These are phyloP conservation scores for Euleptes europaea DNA, from an alignment of 2,113 vertebrate genomes.

Conservation along the genomic window DNA sequence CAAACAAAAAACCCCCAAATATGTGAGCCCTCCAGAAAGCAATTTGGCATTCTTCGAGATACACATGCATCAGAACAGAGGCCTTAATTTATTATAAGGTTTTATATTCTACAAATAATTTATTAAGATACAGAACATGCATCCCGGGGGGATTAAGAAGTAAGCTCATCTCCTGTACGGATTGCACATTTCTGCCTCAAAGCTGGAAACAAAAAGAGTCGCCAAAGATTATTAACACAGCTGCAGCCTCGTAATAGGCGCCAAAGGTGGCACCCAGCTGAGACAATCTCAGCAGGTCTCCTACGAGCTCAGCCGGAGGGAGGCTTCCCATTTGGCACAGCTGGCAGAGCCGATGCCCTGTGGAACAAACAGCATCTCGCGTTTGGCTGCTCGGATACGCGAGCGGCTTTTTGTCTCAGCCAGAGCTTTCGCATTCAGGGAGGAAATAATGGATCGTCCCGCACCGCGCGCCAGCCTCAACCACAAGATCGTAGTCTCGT, in stretches of 20 bases:
- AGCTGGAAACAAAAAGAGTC: conserved; percentile 50
- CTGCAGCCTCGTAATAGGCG: conserved; percentile 47
- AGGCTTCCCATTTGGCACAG: conserved; percentile 20
- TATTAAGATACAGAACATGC: conserved; percentile 66
- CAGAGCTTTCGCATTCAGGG: not conserved
- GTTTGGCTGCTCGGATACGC: not conserved
- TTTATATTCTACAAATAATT: conserved; percentile 65
- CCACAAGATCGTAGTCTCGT: too few species aligned
- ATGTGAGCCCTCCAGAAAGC: conserved; percentile 59
- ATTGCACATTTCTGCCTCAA: conserved; percentile 54
- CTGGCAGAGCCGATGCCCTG: conserved; percentile 22
- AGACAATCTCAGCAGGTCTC: conserved; percentile 21
- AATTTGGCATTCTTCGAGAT: conserved; percentile 58
- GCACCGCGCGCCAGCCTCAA: too few species aligned
- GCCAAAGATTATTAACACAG: conserved; percentile 64
- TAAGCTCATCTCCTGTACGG: conserved; percentile 52
- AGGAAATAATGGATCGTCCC: not conserved
- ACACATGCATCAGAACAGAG: conserved; percentile 34
- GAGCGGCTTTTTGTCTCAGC: not conserved
- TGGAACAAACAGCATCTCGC: conserved; percentile 7
- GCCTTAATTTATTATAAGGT: conserved; percentile 51
- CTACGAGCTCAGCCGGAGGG: not conserved
- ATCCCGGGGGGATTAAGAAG: conserved; percentile 49
- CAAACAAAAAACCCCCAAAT: not conserved
- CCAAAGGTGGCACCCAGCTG: conserved; percentile 51